phyloP scores from a whole-genome alignment of 2,888 invertebrate species.

The Eulithis testata region DNA sequence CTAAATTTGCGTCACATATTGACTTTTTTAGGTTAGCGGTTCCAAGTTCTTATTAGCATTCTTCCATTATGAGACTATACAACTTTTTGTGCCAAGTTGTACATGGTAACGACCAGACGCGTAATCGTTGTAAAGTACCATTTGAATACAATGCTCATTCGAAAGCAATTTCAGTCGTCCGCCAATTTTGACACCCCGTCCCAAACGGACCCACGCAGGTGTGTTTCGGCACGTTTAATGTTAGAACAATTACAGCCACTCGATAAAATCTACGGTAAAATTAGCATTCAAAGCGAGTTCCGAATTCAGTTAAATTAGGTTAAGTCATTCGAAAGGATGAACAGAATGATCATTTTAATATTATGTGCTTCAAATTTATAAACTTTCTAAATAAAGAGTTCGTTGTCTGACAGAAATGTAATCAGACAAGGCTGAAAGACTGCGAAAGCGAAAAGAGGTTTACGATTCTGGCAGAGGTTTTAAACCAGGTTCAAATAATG shows the following conservation, averaged over 20 bases:
- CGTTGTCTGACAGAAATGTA: no score
- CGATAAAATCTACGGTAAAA: conserved; percentile 59
- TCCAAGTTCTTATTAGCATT: no score
- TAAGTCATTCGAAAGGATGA: conserved; percentile 10
- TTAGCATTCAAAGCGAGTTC: conserved; percentile 65
- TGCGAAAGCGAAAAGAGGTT: no score
- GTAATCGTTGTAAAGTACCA: background rate
- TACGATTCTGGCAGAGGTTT: no score
- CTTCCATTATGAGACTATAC: no score
- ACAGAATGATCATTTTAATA: conserved; percentile 3
- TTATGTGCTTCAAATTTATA: background rate
- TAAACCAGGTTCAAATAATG: no score
- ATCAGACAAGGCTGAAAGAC: no score
- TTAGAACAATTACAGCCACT: conserved; percentile 54
- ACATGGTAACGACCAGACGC: no score
- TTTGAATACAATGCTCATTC: conserved; percentile 6
- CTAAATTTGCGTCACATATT: no score
- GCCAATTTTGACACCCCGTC: conserved; percentile 18
- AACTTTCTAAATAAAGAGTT: no score
- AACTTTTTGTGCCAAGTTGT: no score
- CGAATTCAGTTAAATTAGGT: conserved; percentile 53
- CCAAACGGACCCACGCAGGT: conserved; percentile 39
- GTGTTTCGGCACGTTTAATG: conserved; percentile 44
- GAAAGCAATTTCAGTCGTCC: conserved; percentile 26
- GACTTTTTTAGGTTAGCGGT: no score